phyloP scores from a whole-genome alignment of 2,797 vertebrate species.

The Aeoliscus strigatus region DNA sequence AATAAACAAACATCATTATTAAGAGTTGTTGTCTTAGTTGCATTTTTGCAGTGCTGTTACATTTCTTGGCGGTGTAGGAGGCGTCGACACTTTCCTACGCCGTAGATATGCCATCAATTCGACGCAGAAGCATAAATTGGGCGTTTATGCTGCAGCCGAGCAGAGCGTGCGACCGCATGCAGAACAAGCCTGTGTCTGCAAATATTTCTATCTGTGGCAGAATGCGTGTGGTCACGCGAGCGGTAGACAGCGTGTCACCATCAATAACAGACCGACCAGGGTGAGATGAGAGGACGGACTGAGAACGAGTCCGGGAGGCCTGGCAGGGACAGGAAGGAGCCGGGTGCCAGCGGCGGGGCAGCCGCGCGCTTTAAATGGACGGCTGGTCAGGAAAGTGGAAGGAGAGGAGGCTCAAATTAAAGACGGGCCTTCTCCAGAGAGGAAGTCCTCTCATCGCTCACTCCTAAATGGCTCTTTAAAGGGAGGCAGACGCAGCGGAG shows the following conservation, averaged over 20 bases:
- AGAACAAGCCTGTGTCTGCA: conserved; percentile 23
- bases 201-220: conserved; percentile 20
- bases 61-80: too few relatives aligned
- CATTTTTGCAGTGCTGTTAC: too few relatives aligned
- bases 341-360: conserved; percentile 59
- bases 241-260: conserved; percentile 73
- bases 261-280: conserved; percentile 67
- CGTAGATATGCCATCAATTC: too few relatives aligned
- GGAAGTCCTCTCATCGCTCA: conserved; percentile 74
- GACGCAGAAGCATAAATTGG: too few relatives aligned
- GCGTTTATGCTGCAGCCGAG: conserved; percentile 23
- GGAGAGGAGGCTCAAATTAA: conserved; percentile 78
- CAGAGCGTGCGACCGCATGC: conserved; percentile 43
- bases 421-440: conserved; percentile 73
- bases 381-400: conserved; percentile 77
- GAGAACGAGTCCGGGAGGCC: conserved; percentile 56
- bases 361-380: conserved; percentile 71
- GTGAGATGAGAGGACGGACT: conserved; percentile 73
- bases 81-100: too few relatives aligned
- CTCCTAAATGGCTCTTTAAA: conserved; percentile 66
- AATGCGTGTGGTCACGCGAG: conserved; percentile 54
- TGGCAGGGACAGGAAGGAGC: conserved; percentile 54
- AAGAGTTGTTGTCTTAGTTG: too few relatives aligned
- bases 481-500: conserved; percentile 38
- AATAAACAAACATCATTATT: too few relatives aligned